Percentiles rank a stretch among this genome's conserved stretches.
phyloP scores from a whole-genome alignment of 2,888 invertebrate genomes.

The Cephonodes hylas region DNA sequence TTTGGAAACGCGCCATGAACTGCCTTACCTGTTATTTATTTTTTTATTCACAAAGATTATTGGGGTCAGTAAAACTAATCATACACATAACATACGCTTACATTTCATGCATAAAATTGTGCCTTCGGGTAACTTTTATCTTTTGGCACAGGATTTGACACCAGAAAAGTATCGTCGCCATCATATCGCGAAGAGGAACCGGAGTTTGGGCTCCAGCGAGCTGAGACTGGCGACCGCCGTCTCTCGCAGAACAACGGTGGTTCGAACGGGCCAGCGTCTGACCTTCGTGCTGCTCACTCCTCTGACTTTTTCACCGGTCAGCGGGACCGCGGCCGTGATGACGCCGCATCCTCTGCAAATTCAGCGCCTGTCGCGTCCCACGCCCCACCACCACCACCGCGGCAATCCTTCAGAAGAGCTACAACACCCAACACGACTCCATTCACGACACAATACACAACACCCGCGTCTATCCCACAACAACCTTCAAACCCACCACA shows the following conservation, averaged over 20 bases:
- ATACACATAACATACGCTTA: not conserved
- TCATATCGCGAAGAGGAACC: conserved; percentile 84
- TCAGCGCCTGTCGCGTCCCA: conserved; percentile 23
- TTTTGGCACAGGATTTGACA: conserved; percentile 80
- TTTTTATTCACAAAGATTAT: not conserved
- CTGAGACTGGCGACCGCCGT: conserved; percentile 83
- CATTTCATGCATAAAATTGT: not conserved
- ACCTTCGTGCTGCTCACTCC: conserved; percentile 86
- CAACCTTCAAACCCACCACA: conserved; percentile 43
- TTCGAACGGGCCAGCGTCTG: conserved; percentile 69
- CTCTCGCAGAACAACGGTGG: conserved; percentile 51
- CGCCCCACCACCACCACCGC: conserved; percentile 39
- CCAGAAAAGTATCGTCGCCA: conserved; percentile 79
- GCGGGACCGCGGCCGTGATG: conserved; percentile 71
- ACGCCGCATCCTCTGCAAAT: conserved; percentile 33
- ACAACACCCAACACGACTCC: conserved; percentile 64
- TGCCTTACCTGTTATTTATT: not conserved
- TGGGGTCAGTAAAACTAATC: not conserved
- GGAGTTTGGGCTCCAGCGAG: conserved; percentile 86
- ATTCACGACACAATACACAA: conserved; percentile 45
- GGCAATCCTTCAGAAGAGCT: conserved; percentile 58
- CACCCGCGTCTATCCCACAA: conserved; percentile 40
- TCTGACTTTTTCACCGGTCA: conserved; percentile 87
- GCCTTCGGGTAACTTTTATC: conserved; percentile 13
- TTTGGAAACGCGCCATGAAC: not conserved